Conservation (phyloP, 1,140 invertebrate genomes). For the Fragariocoptes setiger region DNA sequence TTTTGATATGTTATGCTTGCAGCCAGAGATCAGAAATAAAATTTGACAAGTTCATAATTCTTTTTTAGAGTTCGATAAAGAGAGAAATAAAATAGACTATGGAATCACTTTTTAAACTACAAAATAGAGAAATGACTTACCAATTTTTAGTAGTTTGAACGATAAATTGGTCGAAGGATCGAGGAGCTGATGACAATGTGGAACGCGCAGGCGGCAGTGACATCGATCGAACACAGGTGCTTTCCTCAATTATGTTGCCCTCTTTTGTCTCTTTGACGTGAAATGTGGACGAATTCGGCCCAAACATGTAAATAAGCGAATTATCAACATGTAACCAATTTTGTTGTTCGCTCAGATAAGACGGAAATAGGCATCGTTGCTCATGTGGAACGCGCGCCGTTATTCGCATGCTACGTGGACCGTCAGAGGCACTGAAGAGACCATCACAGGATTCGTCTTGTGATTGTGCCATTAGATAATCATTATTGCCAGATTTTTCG, state of each 20-base stretch:
- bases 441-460: constrained; percentile 61
- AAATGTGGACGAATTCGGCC: neutral
- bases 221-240: neutral
- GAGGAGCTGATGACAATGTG: too few species aligned
- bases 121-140: too few species aligned
- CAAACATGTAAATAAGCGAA: constrained; percentile 8
- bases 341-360: constrained; percentile 9
- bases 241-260: neutral
- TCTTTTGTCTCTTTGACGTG: neutral
- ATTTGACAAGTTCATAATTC: too few species aligned
- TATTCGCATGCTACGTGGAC: constrained; percentile 35
- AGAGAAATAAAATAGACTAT: too few species aligned
- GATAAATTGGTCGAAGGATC: too few species aligned
- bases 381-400: constrained; percentile 24
- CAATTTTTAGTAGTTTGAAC: too few species aligned
- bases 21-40: too few species aligned
- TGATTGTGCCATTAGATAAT: constrained; percentile 44
- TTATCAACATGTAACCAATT: constrained; percentile 12
- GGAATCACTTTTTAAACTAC: too few species aligned
- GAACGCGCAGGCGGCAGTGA: too few species aligned
- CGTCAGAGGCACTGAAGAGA: constrained; percentile 39
- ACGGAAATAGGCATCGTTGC: constrained; percentile 10
- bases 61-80: too few species aligned
- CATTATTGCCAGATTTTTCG: constrained; percentile 13
- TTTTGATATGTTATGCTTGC: too few species aligned